Base-by-base conservation (phyloP, 2,113 vertebrate species). In the Salminus brasiliensis region DNA sequence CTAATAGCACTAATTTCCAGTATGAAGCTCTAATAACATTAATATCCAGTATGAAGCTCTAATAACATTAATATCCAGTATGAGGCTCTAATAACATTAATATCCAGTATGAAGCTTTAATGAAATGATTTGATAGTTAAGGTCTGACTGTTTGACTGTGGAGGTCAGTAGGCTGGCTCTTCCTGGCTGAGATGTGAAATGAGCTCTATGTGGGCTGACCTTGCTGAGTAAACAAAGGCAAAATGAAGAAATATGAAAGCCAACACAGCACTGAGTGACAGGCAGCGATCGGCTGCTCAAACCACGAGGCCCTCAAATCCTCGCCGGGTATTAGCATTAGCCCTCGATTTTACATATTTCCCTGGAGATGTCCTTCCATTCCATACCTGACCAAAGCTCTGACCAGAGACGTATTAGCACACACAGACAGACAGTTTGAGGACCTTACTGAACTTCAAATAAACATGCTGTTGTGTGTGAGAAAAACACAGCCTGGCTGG, bases 151-250 rank as follows among this genome's bases (percentile, higher is more conserved):
- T 66, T 49, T 63, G 73, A 30, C 27, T 45, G 27, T 16, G 9
- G 60, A 21, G 72, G 57, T 45, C 57, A 63, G 25, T 29, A 23
- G 15, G 57, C 45, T 18, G 41, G 66, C 47, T 43, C 45, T 55
- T 69, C 47, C 57, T 27, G 53, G 39, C 67, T 18, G 25, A 45
- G 60, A 63, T 72, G 75, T 78, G 71, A 82, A 78, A 82, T 82
- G 29, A 82, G 53, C 36, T 82, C 25, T 73, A 43, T 62, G 39
- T 74, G 45, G 25, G 53, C 32, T 73, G 75, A 82, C 74, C 80
- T 82, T 82, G 81, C 4, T 7, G 52, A 78, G 45, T 72, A 73
- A 78, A 78, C 67, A 60, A 60, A 57, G 6, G 49, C 71, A 36
- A 57, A 82, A 70, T 52, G 75, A 69, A 78, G 59, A 53, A 47